Conservation (phyloP, 1,140 invertebrate species). For the Temnothorax longispinosus region DNA sequence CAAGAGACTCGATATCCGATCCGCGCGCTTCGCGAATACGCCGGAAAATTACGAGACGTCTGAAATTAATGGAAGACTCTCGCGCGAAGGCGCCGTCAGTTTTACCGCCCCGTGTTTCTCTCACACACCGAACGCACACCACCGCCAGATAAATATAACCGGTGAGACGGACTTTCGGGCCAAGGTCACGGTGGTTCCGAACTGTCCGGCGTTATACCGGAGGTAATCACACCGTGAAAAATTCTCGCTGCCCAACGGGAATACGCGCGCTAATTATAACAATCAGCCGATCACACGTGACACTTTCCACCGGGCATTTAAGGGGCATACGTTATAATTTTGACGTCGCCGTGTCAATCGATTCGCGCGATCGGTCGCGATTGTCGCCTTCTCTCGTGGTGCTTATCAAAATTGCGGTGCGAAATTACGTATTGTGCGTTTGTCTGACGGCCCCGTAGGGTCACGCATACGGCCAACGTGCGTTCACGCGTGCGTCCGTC, state of each 20-base stretch:
- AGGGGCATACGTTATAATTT: background rate
- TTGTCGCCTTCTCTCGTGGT: background rate
- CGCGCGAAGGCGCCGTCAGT: background rate
- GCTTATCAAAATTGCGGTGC: slow-evolving; percentile 47
- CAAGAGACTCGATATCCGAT: slow-evolving; percentile 57
- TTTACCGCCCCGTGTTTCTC: slow-evolving; percentile 7
- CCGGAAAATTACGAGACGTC: slow-evolving; percentile 48
- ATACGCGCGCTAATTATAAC: background rate
- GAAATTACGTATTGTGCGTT: slow-evolving; percentile 35
- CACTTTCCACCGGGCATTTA: background rate
- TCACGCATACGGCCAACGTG: background rate
- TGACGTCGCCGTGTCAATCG: background rate
- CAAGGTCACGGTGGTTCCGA: slow-evolving; percentile 58
- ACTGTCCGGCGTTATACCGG: background rate
- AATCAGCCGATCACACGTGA: slow-evolving; percentile 27
- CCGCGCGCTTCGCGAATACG: background rate
- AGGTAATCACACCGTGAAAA: slow-evolving; percentile 14
- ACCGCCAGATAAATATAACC: slow-evolving; percentile 67
- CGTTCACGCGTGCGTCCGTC: slow-evolving; percentile 36
- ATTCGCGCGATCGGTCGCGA: slow-evolving; percentile 1
- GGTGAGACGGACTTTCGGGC: slow-evolving; percentile 57
- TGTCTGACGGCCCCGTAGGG: background rate
- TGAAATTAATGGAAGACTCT: slow-evolving; percentile 66
- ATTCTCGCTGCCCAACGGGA: background rate
- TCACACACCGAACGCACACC: slow-evolving; percentile 52